phyloP scores from a whole-genome alignment of 2,888 invertebrate genomes.

The Sminthurides aquaticus region DNA sequence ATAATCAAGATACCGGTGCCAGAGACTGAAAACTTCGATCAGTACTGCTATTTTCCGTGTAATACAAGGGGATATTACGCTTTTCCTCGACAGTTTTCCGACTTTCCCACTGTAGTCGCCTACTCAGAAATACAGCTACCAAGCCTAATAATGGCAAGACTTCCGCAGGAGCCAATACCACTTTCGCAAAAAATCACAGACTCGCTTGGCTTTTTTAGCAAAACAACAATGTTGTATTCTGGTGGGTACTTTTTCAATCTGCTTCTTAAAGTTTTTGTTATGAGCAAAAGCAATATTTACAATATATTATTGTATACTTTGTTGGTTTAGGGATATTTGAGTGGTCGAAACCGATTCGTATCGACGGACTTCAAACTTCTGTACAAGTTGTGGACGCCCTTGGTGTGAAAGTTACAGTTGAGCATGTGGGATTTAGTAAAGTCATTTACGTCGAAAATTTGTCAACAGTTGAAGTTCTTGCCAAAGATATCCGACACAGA shows the following conservation, averaged over 20 bases:
- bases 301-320: too few species aligned
- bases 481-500: slow-evolving; percentile 68
- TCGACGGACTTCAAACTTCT: slow-evolving; percentile 24
- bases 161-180: slow-evolving; percentile 10
- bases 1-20: slow-evolving; percentile 35
- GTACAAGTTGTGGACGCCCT: slow-evolving; percentile 45
- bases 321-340: slow-evolving; percentile 25
- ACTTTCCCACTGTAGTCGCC: slow-evolving; percentile 55
- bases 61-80: slow-evolving; percentile 60
- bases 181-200: slow-evolving; percentile 5
- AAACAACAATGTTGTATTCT: slow-evolving; percentile 16
- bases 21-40: slow-evolving; percentile 53
- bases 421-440: slow-evolving; percentile 46
- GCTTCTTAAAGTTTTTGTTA: too few species aligned
- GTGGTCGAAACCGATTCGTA: slow-evolving; percentile 30
- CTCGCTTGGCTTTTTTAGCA: slow-evolving; percentile 12
- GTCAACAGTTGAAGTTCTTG: slow-evolving; percentile 67
- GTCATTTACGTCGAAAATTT: slow-evolving; percentile 50
- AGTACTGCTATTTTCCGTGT: slow-evolving; percentile 58
- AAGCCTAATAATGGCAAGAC: slow-evolving; percentile 8
- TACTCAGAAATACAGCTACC: background rate
- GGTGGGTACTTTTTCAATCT: slow-evolving; percentile 8
- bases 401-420: slow-evolving; percentile 49
- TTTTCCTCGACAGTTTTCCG: slow-evolving; percentile 58
- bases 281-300: too few species aligned